Percentiles rank a stretch among this genome's conserved stretches.
Evolutionary conservation across 1,140 invertebrate species (phyloP).

Genomic region (Ruditapes philippinarum): DNA sequence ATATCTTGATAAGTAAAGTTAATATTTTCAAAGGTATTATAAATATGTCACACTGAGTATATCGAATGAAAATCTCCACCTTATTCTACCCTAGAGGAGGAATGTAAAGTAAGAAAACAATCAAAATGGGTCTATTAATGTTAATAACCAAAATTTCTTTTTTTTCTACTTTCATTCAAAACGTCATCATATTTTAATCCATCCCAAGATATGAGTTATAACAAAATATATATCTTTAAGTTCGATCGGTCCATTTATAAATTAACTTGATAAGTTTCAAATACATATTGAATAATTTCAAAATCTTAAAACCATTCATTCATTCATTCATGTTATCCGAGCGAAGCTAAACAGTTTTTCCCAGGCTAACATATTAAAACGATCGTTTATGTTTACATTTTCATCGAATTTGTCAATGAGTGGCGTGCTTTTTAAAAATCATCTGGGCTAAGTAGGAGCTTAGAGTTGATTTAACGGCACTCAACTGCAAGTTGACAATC

Average conservation of each 20-base stretch:
- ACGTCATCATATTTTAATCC: not conserved
- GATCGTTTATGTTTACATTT: slow-evolving; percentile 13
- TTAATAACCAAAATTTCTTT: not conserved
- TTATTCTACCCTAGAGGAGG: not conserved
- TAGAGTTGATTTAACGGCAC: slow-evolving; percentile 7
- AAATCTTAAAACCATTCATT: slow-evolving; percentile 4
- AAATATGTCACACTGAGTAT: too few relatives aligned
- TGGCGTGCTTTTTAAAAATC: slow-evolving; percentile 7
- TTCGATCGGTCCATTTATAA: not conserved
- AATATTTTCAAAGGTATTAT: not conserved
- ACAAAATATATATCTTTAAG: too few relatives aligned
- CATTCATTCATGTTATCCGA: not conserved
- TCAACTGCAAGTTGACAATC: not conserved
- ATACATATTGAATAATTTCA: not conserved
- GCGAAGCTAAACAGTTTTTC: slow-evolving; percentile 18
- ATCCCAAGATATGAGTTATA: not conserved
- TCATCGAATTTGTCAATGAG: slow-evolving; percentile 19
- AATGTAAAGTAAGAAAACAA: slow-evolving; percentile 9
- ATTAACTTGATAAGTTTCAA: slow-evolving; percentile 21
- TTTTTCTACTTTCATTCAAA: not conserved
- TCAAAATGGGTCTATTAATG: not conserved
- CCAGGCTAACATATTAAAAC: slow-evolving; percentile 9
- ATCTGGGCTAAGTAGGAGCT: slow-evolving; percentile 12
- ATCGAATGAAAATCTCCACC: too few relatives aligned
- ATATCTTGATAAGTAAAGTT: not conserved